These are phyloP conservation scores for Crypturellus tataupa DNA, from an alignment of 2,797 vertebrate genomes.

Conservation along the genomic window DNA sequence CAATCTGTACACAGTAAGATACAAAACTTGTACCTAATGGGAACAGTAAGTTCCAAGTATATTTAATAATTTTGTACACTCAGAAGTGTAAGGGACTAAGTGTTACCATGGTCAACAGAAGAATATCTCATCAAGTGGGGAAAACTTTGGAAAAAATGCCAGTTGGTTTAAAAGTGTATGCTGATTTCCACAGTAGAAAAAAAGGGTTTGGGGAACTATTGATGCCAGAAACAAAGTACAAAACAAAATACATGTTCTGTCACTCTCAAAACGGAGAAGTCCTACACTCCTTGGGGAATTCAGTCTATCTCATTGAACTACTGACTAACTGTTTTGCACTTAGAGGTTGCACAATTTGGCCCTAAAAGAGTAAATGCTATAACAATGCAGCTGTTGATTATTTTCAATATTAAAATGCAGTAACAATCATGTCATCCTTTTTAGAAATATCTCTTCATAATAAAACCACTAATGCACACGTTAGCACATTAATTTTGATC, in stretches of 20 bases:
- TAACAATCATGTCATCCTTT: background rate
- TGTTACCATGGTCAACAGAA: background rate
- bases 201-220: background rate
- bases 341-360: background rate
- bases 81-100: background rate
- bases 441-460: background rate
- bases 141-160: background rate
- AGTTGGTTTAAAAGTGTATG: background rate
- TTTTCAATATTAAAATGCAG: background rate
- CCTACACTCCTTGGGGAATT: background rate
- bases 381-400: background rate
- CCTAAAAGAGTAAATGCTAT: background rate
- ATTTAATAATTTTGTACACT: background rate
- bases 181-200: background rate
- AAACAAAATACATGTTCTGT: background rate
- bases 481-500: background rate
- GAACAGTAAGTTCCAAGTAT: background rate
- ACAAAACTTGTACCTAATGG: background rate
- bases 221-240: background rate
- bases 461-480: background rate
- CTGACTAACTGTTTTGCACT: background rate
- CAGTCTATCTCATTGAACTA: background rate
- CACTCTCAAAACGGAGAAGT: background rate
- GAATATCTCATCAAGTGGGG: background rate
- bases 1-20: background rate